Base-by-base conservation (phyloP, 2,797 vertebrate species). In the Anas georgica region DNA sequence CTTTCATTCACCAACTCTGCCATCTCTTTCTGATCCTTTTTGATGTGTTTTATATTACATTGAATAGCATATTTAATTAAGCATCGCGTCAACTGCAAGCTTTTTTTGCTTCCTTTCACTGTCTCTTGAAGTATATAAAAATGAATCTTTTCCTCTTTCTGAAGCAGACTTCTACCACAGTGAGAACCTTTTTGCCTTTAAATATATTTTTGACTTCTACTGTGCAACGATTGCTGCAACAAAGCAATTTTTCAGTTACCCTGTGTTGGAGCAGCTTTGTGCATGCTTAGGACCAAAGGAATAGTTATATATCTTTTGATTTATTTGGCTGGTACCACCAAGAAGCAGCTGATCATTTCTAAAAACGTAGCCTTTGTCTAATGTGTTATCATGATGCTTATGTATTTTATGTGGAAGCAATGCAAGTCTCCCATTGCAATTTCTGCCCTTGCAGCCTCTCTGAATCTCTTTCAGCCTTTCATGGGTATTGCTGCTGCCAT, bases 321-420 rank as follows among this genome's bases (percentile, higher is more conserved):
- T n/a, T 21, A 23, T 63, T 88, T 60, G 35, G 18, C 33, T 45
- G 66, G n/a, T 55, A 67, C 45, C 45, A 37, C 21, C 54, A 62
- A 58, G 50, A 52, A 69, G 66, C 45, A 73, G 37, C 29, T 60
- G 56, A 8, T 18, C 2, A 1, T 6, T 1, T 50, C 68, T 55
- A 9, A 67, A 83, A 82, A 64, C 2, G 17, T 33, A 12, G 0
- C 21, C 16, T 67, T 70, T 83, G 50, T 31, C 50, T 89, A 22
- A 2, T 16, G 7, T 2, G 0, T 58, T 76, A 45, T 33, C 0
- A 0, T 59, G 67, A 43, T 28, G n/a, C n/a, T 28, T 21, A 1
- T 4, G 20, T 4, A 7, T 76, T 63, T 72, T 35, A 11, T 37
- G 39, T 84, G 75, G 62, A 52, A 83, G 29, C 66, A 63, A 4